These are phyloP conservation scores for Vulpes lagopus DNA, from an alignment of 2,113 vertebrate genomes.

Conservation along the genomic window DNA sequence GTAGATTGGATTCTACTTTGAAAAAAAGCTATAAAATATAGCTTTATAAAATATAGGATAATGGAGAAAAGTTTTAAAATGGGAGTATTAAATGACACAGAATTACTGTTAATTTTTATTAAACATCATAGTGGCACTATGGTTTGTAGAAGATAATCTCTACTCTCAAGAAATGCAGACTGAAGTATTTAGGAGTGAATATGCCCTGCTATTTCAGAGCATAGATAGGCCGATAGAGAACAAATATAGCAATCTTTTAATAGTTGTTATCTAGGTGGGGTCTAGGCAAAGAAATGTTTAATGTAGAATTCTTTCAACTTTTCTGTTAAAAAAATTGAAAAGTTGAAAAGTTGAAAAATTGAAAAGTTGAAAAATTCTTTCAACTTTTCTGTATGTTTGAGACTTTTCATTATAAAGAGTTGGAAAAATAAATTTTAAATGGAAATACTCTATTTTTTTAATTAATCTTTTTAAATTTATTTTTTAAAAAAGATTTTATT, in stretches of 20 bases:
- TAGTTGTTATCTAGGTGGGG: background rate
- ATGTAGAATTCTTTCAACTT: background rate
- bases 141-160: background rate
- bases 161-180: background rate
- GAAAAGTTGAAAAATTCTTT: background rate
- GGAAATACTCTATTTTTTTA: background rate
- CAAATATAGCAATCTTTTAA: background rate
- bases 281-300: background rate
- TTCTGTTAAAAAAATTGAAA: background rate
- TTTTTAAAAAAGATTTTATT: too few relatives aligned
- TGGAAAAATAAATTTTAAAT: conserved; percentile 5
- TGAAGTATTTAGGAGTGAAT: background rate
- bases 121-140: background rate
- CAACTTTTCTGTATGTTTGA: background rate
- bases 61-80: background rate
- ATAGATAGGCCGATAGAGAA: background rate
- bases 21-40: background rate
- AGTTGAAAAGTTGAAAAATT: too few relatives aligned
- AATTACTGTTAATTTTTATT: background rate
- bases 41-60: too few relatives aligned
- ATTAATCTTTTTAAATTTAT: too few relatives aligned
- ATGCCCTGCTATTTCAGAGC: too few relatives aligned
- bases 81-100: background rate
- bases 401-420: background rate
- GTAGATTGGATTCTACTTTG: background rate